Evolutionary conservation across 2,888 invertebrate species (phyloP).

Genomic region (Julus scanicus): DNA sequence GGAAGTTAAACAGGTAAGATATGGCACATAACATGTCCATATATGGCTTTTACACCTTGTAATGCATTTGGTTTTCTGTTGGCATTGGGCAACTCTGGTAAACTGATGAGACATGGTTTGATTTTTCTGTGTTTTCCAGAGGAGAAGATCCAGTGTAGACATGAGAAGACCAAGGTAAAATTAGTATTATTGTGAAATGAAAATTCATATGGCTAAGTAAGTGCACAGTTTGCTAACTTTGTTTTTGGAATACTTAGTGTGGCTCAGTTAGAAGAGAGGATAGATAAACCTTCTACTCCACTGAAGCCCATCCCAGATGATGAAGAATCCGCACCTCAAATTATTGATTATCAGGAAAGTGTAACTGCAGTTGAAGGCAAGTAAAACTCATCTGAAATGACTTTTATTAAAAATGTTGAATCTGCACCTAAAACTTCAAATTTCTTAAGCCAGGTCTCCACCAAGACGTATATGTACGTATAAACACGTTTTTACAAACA

Average conservation of each 20-base stretch:
- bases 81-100: constrained; percentile 55
- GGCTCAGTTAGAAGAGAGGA: constrained; percentile 88
- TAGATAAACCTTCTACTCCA: constrained; percentile 91
- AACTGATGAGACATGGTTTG: constrained; percentile 48
- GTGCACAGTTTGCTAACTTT: background rate
- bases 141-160: constrained; percentile 88
- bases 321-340: constrained; percentile 83
- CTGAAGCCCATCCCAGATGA: constrained; percentile 78
- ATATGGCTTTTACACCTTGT: too few species aligned
- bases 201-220: background rate
- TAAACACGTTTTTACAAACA: too few species aligned
- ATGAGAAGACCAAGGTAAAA: constrained; percentile 70
- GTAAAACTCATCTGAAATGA: constrained; percentile 12
- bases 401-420: background rate
- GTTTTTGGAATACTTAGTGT: constrained; percentile 69
- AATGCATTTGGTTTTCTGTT: constrained; percentile 41
- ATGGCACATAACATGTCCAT: too few species aligned
- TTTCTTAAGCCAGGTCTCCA: too few species aligned
- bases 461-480: too few species aligned
- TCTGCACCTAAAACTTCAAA: background rate
- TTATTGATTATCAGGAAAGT: constrained; percentile 92
- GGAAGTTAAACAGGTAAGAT: constrained; percentile 61
- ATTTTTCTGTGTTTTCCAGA: constrained; percentile 60
- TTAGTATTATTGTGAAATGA: background rate
- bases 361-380: constrained; percentile 96